Evolutionary conservation across 2,888 invertebrate genomes (phyloP).

Genomic region (Drosophila macrothrix): DNA sequence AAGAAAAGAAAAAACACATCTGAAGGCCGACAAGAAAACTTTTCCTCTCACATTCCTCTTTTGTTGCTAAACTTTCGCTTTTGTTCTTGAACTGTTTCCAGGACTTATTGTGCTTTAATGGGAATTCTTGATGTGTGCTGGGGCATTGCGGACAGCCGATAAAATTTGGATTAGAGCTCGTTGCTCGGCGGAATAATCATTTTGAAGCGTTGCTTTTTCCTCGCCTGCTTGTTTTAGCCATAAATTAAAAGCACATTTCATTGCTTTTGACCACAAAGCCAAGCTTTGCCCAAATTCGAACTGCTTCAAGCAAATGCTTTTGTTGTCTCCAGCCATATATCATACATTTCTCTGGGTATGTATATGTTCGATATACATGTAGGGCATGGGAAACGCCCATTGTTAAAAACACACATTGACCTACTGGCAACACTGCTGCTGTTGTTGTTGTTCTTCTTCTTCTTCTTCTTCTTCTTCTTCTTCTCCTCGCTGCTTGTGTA

Average conservation of each 20-base stretch:
- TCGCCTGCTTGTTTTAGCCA: conserved; percentile 9
- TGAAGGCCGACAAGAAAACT: conserved; percentile 46
- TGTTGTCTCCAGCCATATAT: conserved; percentile 44
- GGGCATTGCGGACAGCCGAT: conserved; percentile 19
- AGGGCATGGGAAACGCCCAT: conserved; percentile 32
- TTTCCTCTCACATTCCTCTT: conserved; percentile 38
- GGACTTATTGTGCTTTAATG: conserved; percentile 40
- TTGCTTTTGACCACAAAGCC: conserved; percentile 16
- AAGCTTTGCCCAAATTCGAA: conserved; percentile 4
- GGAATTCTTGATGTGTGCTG: conserved; percentile 25
- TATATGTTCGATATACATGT: conserved; percentile 1
- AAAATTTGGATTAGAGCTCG: conserved; percentile 24
- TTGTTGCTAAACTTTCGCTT: conserved; percentile 33
- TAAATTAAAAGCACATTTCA: conserved; percentile 51
- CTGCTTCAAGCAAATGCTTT: conserved; percentile 33
- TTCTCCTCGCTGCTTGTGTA: conserved; percentile 5
- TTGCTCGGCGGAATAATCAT: conserved; percentile 18
- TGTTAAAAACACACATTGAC: conserved; percentile 50
- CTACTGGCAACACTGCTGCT: conserved; percentile 22
- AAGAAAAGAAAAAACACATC: background rate
- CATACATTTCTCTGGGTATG: conserved; percentile 26
- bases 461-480: too few species aligned
- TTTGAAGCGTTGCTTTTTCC: conserved; percentile 1
- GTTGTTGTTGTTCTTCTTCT: conserved; percentile 2
- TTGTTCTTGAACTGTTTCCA: conserved; percentile 12